These are phyloP conservation scores for Nomada fucata DNA, from an alignment of 2,888 invertebrate species.

Conservation along the genomic window DNA sequence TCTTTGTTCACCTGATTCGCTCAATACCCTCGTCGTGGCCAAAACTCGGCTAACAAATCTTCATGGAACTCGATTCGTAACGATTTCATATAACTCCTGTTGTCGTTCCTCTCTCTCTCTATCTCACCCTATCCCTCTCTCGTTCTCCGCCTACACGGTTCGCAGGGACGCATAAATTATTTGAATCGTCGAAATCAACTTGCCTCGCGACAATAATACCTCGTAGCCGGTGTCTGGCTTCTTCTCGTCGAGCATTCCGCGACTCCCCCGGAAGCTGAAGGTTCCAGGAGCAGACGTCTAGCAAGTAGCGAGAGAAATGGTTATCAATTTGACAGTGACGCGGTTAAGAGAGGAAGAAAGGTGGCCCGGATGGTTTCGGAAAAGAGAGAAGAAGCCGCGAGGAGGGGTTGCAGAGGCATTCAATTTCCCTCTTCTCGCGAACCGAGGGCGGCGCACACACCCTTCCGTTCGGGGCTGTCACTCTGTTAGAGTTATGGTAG, in stretches of 20 bases:
- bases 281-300: conserved; percentile 64
- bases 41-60: background rate
- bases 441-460: conserved; percentile 74
- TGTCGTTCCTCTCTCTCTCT: background rate
- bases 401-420: conserved; percentile 75
- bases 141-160: background rate
- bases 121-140: background rate
- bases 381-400: conserved; percentile 34
- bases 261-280: conserved; percentile 57
- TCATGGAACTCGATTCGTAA: background rate
- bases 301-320: conserved; percentile 66
- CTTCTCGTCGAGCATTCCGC: conserved; percentile 45
- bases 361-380: conserved; percentile 37
- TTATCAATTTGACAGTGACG: conserved; percentile 82
- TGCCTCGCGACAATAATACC: conserved; percentile 20
- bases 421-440: conserved; percentile 77
- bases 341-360: conserved; percentile 63
- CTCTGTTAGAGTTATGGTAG: conserved; percentile 82
- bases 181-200: conserved; percentile 54
- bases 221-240: conserved; percentile 1
- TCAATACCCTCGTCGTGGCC: conserved; percentile 9
- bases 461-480: conserved; percentile 83
- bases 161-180: conserved; percentile 38
- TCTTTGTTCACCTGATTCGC: conserved; percentile 54
- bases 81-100: background rate